Base-by-base conservation (phyloP, 2,113 vertebrate species). In the Rhabdomys dilectus region DNA sequence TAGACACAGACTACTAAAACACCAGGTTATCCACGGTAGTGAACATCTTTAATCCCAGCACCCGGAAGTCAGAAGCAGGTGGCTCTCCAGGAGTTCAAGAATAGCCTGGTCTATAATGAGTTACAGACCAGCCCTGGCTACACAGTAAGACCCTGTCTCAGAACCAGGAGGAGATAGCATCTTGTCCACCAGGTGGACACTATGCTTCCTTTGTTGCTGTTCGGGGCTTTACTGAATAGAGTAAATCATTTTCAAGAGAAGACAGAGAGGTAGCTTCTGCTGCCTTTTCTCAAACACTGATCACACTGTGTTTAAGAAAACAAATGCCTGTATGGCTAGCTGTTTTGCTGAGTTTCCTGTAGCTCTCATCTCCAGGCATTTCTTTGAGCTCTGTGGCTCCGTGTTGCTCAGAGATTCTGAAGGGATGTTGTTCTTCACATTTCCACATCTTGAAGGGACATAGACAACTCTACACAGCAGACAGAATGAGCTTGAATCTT, bases 371-470 rank as follows among this genome's bases (percentile, higher is more conserved):
- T 87, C 29, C 58, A 88, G 75, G 96, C 91, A 60, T 75, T 97
- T 94, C 94, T 84, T 84, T 51, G 62, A 9, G 36, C 72, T 48
- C 48, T 48, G 60, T 92, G 64, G 81, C 93, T 95, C 88, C 51
- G n/a, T 66, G 70, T 39, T 36, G 60, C 64, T 94, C n/a, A 0
- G 5, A 72, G 58, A 56, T 95, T 96, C 68, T 72, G 36, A 94
- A 75, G 21, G 3, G 29, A 34, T 15, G 58, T 5, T 51, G 22
- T 10, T n/a, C 72, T 85, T 82, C 81, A 87, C 19, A 29, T 91
- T 85, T 92, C 72, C 64, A 77, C 77, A 92, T 96, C 96, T 95
- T 94, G 81, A 95, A 96, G 60, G 45, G 15, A 72, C 45, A 19
- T 58, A 88, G 87, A 64, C 80, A 77, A 73, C 86, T 70, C 39